A percentile compares a stretch with the other conserved stretches of the same genome.
Conservation (phyloP, 1,140 invertebrate genomes). For the Drosophila parvula region DNA sequence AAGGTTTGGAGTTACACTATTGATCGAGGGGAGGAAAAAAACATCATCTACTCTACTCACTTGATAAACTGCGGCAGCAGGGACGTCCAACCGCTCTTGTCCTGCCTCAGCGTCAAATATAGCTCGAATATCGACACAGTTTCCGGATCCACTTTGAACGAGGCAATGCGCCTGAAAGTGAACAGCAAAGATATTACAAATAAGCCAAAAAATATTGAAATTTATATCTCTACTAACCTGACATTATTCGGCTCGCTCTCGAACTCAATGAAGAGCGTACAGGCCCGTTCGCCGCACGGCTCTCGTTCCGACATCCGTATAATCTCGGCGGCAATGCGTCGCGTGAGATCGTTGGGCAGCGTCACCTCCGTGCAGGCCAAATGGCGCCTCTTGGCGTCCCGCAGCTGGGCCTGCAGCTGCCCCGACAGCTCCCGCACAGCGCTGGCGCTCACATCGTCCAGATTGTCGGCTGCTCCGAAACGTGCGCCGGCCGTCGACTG, state of each 20-base stretch:
- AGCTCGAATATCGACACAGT: conserved; percentile 94
- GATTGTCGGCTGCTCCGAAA: conserved; percentile 61
- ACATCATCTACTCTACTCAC: conserved; percentile 85
- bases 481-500: conserved; percentile 63
- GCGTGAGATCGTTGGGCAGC: conserved; percentile 90
- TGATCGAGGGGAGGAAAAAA: accelerated
- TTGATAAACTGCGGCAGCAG: conserved; percentile 93
- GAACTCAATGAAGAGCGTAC: conserved; percentile 90
- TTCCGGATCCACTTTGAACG: conserved; percentile 91
- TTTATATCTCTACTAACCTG: conserved; percentile 85
- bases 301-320: conserved; percentile 92
- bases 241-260: conserved; percentile 87
- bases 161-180: conserved; percentile 84
- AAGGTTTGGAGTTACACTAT: neutral
- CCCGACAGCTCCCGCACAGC: conserved; percentile 86
- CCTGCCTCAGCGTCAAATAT: conserved; percentile 92
- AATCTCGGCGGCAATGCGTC: conserved; percentile 90
- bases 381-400: conserved; percentile 91
- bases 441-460: conserved; percentile 74
- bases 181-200: too few species aligned
- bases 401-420: conserved; percentile 89
- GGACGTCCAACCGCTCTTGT: conserved; percentile 91
- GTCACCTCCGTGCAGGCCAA: conserved; percentile 92
- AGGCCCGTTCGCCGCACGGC: conserved; percentile 92
- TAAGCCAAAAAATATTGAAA: too few species aligned